phyloP scores from a whole-genome alignment of 2,888 invertebrate species.

The Leptopilina syphax region DNA sequence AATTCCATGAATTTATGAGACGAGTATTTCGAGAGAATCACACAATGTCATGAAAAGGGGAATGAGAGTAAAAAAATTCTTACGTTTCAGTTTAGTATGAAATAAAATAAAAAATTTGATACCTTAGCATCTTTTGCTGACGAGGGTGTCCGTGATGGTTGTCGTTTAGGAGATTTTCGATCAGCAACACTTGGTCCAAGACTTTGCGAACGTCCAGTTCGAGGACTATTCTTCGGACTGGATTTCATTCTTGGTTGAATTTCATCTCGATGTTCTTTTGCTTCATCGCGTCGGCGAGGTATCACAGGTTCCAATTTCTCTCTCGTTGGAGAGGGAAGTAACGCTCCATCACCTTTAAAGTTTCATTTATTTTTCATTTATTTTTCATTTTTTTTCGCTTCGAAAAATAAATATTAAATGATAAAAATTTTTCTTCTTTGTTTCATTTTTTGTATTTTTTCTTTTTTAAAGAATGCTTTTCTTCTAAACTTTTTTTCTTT shows the following conservation, averaged over 20 bases:
- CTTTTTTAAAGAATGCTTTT: too few species aligned
- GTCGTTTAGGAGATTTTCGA: slow-evolving; percentile 88
- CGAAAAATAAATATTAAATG: not conserved
- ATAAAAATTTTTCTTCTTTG: too few species aligned
- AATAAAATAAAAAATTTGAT: not conserved
- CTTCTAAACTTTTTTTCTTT: too few species aligned
- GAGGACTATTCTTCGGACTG: slow-evolving; percentile 81
- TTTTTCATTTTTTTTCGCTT: not conserved
- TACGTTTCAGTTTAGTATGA: too few species aligned
- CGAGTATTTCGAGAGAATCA: too few species aligned
- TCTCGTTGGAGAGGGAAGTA: slow-evolving; percentile 84
- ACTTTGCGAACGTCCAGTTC: slow-evolving; percentile 83
- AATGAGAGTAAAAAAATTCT: too few species aligned
- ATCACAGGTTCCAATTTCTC: slow-evolving; percentile 85
- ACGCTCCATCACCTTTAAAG: slow-evolving; percentile 80
- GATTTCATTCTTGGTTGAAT: slow-evolving; percentile 76
- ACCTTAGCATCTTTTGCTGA: slow-evolving; percentile 73
- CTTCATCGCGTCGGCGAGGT: slow-evolving; percentile 79
- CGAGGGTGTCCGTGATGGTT: slow-evolving; percentile 78
- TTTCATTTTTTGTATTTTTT: too few species aligned
- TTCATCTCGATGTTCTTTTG: slow-evolving; percentile 74
- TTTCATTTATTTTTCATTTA: too few species aligned
- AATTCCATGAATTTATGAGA: too few species aligned
- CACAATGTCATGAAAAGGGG: too few species aligned
- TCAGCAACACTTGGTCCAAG: slow-evolving; percentile 83